Base-by-base conservation (phyloP, 1,140 invertebrate species). In the Sogatella furcifera region DNA sequence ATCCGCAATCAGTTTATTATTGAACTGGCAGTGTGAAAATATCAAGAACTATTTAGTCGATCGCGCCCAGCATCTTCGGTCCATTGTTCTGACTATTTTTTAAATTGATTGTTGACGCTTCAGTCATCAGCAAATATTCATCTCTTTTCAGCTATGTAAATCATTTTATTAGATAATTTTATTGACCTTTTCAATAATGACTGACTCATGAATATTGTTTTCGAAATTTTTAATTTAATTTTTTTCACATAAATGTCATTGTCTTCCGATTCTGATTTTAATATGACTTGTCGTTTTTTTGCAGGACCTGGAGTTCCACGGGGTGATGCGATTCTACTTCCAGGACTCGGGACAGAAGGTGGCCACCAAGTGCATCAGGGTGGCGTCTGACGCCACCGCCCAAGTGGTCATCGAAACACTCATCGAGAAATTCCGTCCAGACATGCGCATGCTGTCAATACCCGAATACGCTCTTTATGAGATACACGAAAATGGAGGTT, bases 271-370 rank as follows among this genome's bases (percentile, higher is more conserved):
- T 10, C 2, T 10, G 34, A 38, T 38, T 13, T 1, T 38, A 38
- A 38, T 10, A 3, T 38, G 3, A 3, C 1, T 38, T 38, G 9
- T 38, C 41, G n/a, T 34, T 67, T 69, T 67, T 67, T 84, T 81
- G 56, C 79, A 98, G 93, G 88, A 97, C 70, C 80, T 97, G 70
- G 95, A 98, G 74, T 99, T 98, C 76, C 92, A 98, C 77, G 97
- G 97, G 15, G 97, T 99, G 15, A 99, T 99, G 91, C 81, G 90
- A 61, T 99, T 98, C 77, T 98, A 97, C 75, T 98, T 97, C 74
- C 96, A 99, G 90, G 92, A 95, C 74, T 90, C 89, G 28, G 92
- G 91, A 38, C 90, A 94, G 75, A 97, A 97, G 77, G 93, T 98
- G 46, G 92, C 95, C n/a, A 99, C 97, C 34, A 99, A 99, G 77